phyloP scores from a whole-genome alignment of 2,797 vertebrate species.

The Trichosurus vulpecula region DNA sequence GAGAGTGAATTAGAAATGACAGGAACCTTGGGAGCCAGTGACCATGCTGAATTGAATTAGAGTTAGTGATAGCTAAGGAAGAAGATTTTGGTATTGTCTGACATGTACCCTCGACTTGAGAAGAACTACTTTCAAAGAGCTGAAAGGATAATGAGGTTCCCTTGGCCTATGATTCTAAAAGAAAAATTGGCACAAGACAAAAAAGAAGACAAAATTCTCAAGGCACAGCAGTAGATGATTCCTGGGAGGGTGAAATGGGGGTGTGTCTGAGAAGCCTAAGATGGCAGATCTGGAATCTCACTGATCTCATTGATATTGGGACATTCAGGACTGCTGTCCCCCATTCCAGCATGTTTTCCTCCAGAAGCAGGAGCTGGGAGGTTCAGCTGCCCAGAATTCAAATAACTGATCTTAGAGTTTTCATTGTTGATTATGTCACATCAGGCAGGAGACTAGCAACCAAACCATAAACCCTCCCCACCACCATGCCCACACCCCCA shows the following conservation, averaged over 20 bases:
- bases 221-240: neutral
- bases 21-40: neutral
- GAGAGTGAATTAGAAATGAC: neutral
- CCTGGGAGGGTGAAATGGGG: neutral
- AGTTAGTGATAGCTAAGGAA: neutral
- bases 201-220: neutral
- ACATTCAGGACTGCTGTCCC: neutral
- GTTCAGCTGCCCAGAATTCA: neutral
- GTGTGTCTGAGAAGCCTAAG: neutral
- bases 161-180: neutral
- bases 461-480: neutral
- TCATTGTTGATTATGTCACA: neutral
- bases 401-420: neutral
- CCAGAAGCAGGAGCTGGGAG: neutral
- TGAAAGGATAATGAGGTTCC: neutral
- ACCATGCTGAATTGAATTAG: neutral
- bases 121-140: neutral
- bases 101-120: neutral
- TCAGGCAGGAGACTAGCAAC: neutral
- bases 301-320: neutral
- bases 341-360: neutral
- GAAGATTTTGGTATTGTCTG: neutral
- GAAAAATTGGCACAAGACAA: neutral
- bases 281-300: neutral
- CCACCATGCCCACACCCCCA: too few species aligned